These are phyloP conservation scores for Anhinga anhinga DNA, from an alignment of 2,113 vertebrate species.

Conservation along the genomic window DNA sequence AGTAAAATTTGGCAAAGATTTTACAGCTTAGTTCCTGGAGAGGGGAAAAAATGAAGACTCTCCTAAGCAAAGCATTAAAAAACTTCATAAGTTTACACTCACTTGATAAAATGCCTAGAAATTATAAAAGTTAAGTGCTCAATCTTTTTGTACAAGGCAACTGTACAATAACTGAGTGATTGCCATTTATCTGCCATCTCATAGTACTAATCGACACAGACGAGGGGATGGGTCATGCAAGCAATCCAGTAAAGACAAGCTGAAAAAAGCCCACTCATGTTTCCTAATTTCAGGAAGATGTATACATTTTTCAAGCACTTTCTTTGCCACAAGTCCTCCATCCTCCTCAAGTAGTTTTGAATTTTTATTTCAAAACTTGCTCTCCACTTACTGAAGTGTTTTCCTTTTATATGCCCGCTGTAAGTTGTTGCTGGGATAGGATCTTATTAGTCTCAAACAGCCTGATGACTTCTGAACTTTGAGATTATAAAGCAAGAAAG, in stretches of 20 bases:
- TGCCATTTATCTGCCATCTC: background rate
- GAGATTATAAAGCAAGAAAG: slow-evolving; percentile 56
- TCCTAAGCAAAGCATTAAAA: background rate
- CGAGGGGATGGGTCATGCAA: background rate
- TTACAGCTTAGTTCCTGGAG: background rate
- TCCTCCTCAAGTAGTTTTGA: background rate
- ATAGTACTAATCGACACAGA: background rate
- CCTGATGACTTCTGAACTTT: slow-evolving; percentile 14
- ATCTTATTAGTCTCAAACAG: background rate
- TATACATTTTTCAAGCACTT: background rate
- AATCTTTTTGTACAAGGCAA: background rate
- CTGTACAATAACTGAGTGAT: background rate
- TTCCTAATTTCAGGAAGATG: background rate
- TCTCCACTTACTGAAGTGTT: background rate
- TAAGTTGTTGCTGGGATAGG: background rate
- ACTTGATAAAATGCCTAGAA: background rate
- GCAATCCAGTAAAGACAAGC: background rate
- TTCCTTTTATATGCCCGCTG: accelerated
- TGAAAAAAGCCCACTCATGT: background rate
- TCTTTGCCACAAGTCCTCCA: background rate
- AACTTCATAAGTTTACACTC: background rate
- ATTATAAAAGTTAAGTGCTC: background rate
- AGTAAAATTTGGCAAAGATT: background rate
- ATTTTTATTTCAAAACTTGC: background rate
- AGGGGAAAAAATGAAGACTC: background rate